Percentiles rank a stretch among this genome's conserved stretches.
phyloP scores from a whole-genome alignment of 2,113 vertebrate genomes.

The Galbula dea region DNA sequence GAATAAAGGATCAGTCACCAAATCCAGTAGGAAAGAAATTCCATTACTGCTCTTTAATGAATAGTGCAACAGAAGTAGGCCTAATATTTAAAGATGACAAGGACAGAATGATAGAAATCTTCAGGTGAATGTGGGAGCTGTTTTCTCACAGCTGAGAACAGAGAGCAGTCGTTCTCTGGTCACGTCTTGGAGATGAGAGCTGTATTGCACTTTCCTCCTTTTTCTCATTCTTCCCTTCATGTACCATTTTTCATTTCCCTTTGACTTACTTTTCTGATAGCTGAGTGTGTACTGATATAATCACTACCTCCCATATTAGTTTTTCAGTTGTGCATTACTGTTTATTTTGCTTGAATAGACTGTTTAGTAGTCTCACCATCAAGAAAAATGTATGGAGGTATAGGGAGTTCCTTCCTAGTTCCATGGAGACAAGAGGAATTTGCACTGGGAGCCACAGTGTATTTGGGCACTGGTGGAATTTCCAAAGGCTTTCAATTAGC shows the following conservation, averaged over 20 bases:
- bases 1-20: conserved; percentile 59
- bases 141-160: not conserved
- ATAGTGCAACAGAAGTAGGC: conserved; percentile 23
- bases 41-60: not conserved
- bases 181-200: not conserved
- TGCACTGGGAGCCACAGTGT: not conserved
- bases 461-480: not conserved
- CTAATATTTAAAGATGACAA: conserved; percentile 7
- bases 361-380: not conserved
- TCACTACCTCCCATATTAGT: not conserved
- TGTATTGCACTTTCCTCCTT: not conserved
- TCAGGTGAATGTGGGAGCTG: not conserved
- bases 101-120: not conserved
- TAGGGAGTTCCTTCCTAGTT: not conserved
- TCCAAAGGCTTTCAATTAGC: not conserved
- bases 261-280: conserved; percentile 1
- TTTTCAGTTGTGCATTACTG: not conserved
- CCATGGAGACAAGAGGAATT: not conserved
- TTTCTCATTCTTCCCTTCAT: not conserved
- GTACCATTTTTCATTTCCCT: not conserved
- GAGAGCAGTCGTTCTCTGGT: not conserved
- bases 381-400: not conserved
- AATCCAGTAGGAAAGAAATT: not conserved
- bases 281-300: not conserved
- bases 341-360: not conserved